These are phyloP conservation scores for Cyrtodaria siliqua DNA, from an alignment of 2,888 invertebrate species.

Conservation along the genomic window DNA sequence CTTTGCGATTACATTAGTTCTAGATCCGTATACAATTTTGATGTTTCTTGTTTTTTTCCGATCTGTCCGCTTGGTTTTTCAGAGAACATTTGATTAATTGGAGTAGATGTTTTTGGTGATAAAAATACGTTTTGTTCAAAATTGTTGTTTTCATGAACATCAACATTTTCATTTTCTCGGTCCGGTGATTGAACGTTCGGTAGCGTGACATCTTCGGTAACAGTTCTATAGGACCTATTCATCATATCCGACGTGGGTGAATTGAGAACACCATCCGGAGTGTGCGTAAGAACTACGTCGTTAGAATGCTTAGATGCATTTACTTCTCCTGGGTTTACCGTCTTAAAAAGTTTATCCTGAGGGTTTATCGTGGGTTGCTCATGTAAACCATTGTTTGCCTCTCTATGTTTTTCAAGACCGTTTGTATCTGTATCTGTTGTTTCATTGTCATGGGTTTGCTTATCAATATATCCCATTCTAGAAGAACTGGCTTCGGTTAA, in stretches of 20 bases:
- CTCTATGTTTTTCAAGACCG: neutral
- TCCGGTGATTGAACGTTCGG: neutral
- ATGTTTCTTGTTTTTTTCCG: no score
- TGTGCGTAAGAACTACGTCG: constrained; percentile 32
- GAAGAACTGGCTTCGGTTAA: neutral
- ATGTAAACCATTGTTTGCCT: neutral
- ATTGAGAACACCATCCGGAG: constrained; percentile 22
- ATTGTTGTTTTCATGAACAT: no score
- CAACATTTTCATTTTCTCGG: no score
- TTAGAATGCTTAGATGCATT: constrained; percentile 38
- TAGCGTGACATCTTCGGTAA: neutral
- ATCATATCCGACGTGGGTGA: no score
- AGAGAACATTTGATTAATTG: constrained; percentile 10
- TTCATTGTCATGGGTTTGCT: no score
- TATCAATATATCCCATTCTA: no score
- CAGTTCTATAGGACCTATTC: neutral
- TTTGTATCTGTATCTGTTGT: neutral
- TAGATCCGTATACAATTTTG: no score
- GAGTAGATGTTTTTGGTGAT: constrained; percentile 21
- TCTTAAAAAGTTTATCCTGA: constrained; percentile 22
- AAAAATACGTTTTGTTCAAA: no score
- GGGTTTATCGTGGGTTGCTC: neutral
- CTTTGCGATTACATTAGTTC: no score
- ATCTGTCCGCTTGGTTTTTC: no score
- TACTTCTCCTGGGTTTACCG: constrained; percentile 14